These are phyloP conservation scores for Acleris cristana DNA, from an alignment of 2,888 invertebrate species.

Conservation along the genomic window DNA sequence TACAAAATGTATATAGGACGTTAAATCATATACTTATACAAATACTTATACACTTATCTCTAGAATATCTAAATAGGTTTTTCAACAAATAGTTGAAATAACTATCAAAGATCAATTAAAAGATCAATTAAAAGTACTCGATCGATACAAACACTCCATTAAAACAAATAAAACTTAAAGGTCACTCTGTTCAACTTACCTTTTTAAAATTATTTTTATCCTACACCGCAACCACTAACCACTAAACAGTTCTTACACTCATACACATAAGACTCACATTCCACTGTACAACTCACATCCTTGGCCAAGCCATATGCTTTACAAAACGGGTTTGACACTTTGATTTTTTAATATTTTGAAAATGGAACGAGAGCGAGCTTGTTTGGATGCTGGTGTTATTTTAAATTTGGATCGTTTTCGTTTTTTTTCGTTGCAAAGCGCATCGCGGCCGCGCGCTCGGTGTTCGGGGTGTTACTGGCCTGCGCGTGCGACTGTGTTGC, in stretches of 20 bases:
- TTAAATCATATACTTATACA: too few relatives aligned
- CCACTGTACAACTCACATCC: constrained; percentile 64
- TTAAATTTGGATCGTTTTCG: constrained; percentile 64
- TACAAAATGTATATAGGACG: too few relatives aligned
- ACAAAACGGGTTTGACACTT: constrained; percentile 5
- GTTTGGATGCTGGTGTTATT: constrained; percentile 40
- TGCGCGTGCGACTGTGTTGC: constrained; percentile 51
- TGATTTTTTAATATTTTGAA: constrained; percentile 45
- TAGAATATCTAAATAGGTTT: not conserved
- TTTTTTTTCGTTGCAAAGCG: constrained; percentile 69
- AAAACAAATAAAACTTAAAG: constrained; percentile 9
- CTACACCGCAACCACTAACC: constrained; percentile 58
- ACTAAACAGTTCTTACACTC: constrained; percentile 17
- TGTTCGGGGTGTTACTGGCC: constrained; percentile 58
- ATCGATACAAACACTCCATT: not conserved
- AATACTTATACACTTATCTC: not conserved
- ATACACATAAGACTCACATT: constrained; percentile 30
- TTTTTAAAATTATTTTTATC: constrained; percentile 51
- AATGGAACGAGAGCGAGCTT: constrained; percentile 16
- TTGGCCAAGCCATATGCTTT: constrained; percentile 59
- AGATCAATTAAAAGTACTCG: not conserved
- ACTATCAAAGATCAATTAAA: too few relatives aligned
- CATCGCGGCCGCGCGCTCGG: constrained; percentile 78
- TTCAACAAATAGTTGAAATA: not conserved
- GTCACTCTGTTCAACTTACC: constrained; percentile 46